These are phyloP conservation scores for Drosophila arawakana DNA, from an alignment of 1,140 invertebrate genomes.

Conservation along the genomic window DNA sequence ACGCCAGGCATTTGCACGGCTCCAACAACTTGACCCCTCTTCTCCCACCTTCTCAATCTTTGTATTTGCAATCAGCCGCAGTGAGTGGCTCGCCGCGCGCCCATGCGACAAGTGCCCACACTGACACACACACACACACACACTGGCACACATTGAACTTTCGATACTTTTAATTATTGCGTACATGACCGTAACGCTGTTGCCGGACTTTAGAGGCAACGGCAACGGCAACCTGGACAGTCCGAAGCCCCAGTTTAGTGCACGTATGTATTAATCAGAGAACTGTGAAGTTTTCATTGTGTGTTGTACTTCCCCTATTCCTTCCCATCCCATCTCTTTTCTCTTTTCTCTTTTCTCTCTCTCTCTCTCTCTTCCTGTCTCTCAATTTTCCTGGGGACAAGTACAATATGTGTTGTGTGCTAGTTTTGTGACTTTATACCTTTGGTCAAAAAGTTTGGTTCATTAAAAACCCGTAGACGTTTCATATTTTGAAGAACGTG, in stretches of 20 bases:
- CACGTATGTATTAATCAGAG: conserved; percentile 79
- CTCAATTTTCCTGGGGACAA: not conserved
- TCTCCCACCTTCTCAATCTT: conserved; percentile 29
- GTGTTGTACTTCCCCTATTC: conserved; percentile 1
- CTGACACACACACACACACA: conserved; percentile 37
- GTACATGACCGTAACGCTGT: conserved; percentile 81
- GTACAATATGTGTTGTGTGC: conserved; percentile 8
- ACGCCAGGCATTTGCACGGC: conserved; percentile 23
- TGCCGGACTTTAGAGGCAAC: conserved; percentile 70
- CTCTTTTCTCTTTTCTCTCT: conserved; percentile 10
- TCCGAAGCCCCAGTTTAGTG: conserved; percentile 52
- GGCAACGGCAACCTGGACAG: conserved; percentile 34
- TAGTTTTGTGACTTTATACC: conserved; percentile 49
- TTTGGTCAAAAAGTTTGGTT: conserved; percentile 61
- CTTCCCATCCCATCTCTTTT: not conserved
- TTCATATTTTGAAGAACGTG: conserved; percentile 83
- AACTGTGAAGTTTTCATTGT: conserved; percentile 61
- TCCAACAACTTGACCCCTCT: not conserved
- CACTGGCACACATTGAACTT: conserved; percentile 47
- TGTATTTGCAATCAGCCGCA: conserved; percentile 76
- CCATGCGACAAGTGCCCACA: conserved; percentile 74
- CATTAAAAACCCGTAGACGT: conserved; percentile 83
- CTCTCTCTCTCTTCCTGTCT: not conserved
- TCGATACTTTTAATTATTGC: conserved; percentile 83
- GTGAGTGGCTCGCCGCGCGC: conserved; percentile 64